phyloP scores from a whole-genome alignment of 2,888 invertebrate species.

The Lapara coniferarum region DNA sequence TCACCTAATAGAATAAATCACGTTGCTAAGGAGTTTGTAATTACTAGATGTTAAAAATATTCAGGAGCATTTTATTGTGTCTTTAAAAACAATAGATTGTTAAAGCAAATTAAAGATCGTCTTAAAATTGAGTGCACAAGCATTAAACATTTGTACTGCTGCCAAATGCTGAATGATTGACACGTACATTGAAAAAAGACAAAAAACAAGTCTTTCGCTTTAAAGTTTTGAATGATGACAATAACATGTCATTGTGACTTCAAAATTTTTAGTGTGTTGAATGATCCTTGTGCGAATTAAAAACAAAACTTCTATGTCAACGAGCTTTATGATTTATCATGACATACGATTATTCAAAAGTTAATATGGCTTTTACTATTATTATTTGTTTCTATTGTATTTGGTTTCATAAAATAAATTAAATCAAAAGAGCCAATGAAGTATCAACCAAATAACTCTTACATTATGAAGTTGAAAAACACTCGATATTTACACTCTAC shows the following conservation, averaged over 20 bases:
- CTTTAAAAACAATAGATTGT: constrained; percentile 9
- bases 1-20: not conserved
- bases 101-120: constrained; percentile 13
- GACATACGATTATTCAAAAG: not conserved
- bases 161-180: constrained; percentile 26
- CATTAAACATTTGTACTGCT: constrained; percentile 24
- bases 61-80: not conserved
- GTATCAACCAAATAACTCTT: too few species aligned
- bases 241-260: constrained; percentile 20
- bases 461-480: too few species aligned
- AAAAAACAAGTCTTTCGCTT: constrained; percentile 25
- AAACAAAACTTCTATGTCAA: not conserved
- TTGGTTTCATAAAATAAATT: too few species aligned
- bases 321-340: not conserved
- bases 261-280: not conserved
- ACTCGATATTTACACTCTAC: too few species aligned
- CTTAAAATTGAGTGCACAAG: constrained; percentile 19
- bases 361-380: not conserved
- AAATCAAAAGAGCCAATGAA: too few species aligned
- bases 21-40: not conserved
- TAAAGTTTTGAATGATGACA: constrained; percentile 27
- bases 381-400: not conserved
- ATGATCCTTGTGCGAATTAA: not conserved
- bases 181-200: constrained; percentile 26
- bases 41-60: not conserved